Evolutionary conservation across 2,113 vertebrate species (phyloP), one percentile per base, ranked within the genome.

Genomic region (Entelurus aequoreus): DNA sequence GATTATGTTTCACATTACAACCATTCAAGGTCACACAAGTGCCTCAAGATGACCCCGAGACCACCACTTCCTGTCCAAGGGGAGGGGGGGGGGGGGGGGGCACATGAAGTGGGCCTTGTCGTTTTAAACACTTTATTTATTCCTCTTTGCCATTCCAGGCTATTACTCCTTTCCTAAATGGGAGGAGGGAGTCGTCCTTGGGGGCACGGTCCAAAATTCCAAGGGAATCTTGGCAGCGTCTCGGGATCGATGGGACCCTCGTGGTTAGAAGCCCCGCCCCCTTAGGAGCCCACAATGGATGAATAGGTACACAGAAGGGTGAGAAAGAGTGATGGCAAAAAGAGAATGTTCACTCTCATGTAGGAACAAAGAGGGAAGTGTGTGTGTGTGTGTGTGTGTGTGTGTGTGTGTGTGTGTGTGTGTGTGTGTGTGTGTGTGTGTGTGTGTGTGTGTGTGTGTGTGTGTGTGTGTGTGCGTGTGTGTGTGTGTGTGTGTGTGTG

Each of bases 301-400:
- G 90, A 92, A 91, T 89, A 85, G 89, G 86, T 89, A 87, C 86
- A 89, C 82, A 89, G 87, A 90, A 76, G 82, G 83, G 86, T 88
- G 88, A 88, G 89, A 89, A 88, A 89, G 90, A 90, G 81, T 87
- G 88, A 91, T 91, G 90, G 87, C 62, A 50, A 87, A 92, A 90
- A 85, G 85, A 89, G 86, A 90, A 86, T 88, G 86, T 86, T 84
- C 80, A 75, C 84, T 88, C 79, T 79, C 78, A 84, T 76, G 79
- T 71, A 76, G 80, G 80, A 77, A 85, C 79, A 84, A 80, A 81
- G 77, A 82, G 72, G 80, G 86, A 79, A 75, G 79, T 77, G 77
- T 83, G 73, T 72, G 80, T 83, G 77, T 68, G 78, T 77, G 84
- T 76, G 81, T 35, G 21, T 11, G 51, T 1, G 51, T 12, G 51